phyloP scores from a whole-genome alignment of 1,140 invertebrate genomes.

The Halotydeus destructor region DNA sequence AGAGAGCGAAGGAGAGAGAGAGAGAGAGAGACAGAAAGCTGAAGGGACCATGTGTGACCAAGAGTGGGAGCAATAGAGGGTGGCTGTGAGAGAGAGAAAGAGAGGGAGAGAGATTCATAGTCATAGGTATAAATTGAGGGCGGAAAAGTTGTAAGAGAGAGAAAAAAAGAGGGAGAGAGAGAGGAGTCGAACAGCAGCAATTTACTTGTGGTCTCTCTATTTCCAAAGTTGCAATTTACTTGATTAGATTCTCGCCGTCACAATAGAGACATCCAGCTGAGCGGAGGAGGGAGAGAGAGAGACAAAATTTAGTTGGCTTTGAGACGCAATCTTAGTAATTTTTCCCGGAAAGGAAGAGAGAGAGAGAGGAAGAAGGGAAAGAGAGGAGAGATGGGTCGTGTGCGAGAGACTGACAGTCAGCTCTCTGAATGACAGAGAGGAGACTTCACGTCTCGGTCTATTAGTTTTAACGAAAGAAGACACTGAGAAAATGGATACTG shows the following conservation, averaged over 20 bases:
- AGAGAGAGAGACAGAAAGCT: constrained; percentile 2
- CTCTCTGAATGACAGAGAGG: no score
- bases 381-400: no score
- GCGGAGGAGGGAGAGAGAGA: neutral
- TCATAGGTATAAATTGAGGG: neutral
- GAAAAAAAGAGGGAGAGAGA: neutral
- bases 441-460: no score
- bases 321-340: neutral
- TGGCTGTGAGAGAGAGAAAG: constrained; percentile 1
- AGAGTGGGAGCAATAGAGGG: neutral
- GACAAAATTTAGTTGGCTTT: neutral
- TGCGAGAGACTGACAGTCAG: no score
- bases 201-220: neutral
- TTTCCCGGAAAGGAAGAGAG: neutral
- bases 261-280: no score
- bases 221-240: neutral
- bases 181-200: neutral
- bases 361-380: no score
- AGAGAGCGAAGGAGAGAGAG: constrained; percentile 5
- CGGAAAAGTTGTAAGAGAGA: neutral
- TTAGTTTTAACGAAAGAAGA: no score
- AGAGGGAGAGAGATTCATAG: constrained; percentile 2
- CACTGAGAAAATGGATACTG: no score
- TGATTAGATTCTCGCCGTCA: no score
- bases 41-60: neutral